phyloP scores from a whole-genome alignment of 2,797 vertebrate genomes.

The Taenioides sp. region DNA sequence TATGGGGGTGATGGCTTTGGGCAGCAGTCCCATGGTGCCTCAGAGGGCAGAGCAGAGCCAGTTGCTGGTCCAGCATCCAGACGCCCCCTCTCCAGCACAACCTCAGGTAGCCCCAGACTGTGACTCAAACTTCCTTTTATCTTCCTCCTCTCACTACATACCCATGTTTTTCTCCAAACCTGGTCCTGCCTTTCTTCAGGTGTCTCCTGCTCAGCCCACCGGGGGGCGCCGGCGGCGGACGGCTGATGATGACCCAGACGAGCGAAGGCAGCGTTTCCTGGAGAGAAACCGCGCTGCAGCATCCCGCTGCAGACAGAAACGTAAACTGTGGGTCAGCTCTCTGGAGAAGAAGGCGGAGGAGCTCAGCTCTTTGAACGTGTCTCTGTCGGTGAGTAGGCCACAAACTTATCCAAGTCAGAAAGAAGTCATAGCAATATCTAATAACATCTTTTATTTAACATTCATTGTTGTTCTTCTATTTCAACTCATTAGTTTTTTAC shows the following conservation, averaged over 20 bases:
- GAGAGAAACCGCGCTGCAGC: constrained; percentile 94
- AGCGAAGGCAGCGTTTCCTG: constrained; percentile 92
- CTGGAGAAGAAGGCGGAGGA: constrained; percentile 98
- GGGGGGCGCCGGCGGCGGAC: constrained; percentile 90
- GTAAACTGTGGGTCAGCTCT: constrained; percentile 94
- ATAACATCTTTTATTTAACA: background rate
- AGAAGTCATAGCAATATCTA: background rate
- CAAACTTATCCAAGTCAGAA: background rate
- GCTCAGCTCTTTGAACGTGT: constrained; percentile 90
- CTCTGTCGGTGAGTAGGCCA: constrained; percentile 87
- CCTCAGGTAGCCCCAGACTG: constrained; percentile 75
- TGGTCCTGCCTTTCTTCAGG: constrained; percentile 68
- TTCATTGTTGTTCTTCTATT: background rate
- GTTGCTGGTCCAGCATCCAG: constrained; percentile 88
- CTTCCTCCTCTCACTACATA: constrained; percentile 23
- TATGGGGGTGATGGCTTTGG: constrained; percentile 80
- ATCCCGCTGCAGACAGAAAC: constrained; percentile 94
- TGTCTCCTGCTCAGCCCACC: constrained; percentile 95
- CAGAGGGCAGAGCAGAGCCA: constrained; percentile 91
- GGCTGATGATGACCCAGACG: constrained; percentile 92
- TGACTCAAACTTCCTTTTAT: constrained; percentile 62
- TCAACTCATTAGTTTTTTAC: background rate
- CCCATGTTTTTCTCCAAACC: constrained; percentile 29
- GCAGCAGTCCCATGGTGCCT: constrained; percentile 89
- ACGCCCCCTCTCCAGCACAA: constrained; percentile 90